Evolutionary conservation across 2,888 invertebrate species (phyloP).

Genomic region (Patella ulyssiponensis): DNA sequence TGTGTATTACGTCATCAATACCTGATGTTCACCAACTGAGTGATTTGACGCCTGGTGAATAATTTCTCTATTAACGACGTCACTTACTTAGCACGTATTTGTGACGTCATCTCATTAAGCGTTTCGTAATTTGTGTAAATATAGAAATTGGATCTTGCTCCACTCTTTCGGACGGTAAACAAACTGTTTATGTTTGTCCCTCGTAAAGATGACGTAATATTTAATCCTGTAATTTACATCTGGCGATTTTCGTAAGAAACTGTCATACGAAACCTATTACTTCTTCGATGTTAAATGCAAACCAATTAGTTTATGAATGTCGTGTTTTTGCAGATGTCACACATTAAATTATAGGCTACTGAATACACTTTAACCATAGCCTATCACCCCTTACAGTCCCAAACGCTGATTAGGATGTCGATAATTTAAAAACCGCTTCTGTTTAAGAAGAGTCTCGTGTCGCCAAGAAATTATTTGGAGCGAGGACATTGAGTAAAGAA

Average conservation of each 20-base stretch:
- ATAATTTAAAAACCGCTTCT: too few species aligned
- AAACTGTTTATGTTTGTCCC: not conserved
- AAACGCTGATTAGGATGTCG: too few species aligned
- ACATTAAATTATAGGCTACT: too few species aligned
- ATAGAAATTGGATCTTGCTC: not conserved
- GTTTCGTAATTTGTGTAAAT: not conserved
- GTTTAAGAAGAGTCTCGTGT: too few species aligned
- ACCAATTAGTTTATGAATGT: too few species aligned
- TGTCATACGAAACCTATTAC: not conserved
- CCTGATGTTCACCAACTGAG: not conserved
- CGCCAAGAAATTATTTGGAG: too few species aligned
- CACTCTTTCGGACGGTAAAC: not conserved
- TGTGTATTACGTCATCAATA: not conserved
- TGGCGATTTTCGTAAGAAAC: not conserved
- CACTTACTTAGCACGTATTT: slow-evolving; percentile 3
- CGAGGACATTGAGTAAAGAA: too few species aligned
- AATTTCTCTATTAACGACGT: not conserved
- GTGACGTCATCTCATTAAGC: not conserved
- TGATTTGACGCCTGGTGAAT: too few species aligned
- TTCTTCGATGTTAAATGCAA: too few species aligned
- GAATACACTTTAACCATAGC: too few species aligned
- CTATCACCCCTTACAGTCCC: too few species aligned
- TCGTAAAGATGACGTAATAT: not conserved
- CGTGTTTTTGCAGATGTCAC: too few species aligned
- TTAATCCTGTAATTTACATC: not conserved